Evolutionary conservation across 2,113 vertebrate genomes (phyloP).

Genomic region (Paramisgurnus dabryanus): DNA sequence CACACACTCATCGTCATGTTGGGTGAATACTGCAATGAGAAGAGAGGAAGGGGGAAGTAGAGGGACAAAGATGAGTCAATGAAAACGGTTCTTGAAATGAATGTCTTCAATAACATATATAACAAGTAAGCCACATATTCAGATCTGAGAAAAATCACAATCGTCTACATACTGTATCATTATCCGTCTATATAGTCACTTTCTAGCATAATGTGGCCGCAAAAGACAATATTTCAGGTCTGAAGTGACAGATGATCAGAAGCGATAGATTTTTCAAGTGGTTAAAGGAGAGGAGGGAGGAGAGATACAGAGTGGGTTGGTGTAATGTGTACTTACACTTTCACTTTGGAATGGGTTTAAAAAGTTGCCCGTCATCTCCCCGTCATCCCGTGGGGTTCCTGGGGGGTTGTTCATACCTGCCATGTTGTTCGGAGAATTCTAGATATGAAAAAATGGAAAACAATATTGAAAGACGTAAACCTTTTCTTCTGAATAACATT

Average conservation of each 20-base stretch:
- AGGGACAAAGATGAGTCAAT: conserved; percentile 17
- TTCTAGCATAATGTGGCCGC: too few species aligned
- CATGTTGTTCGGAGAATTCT: conserved; percentile 91
- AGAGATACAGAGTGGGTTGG: conserved; percentile 40
- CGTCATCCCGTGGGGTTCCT: conserved; percentile 86
- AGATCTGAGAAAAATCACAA: not conserved
- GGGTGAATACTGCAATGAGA: conserved; percentile 87
- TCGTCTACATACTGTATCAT: not conserved
- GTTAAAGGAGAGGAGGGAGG: conserved; percentile 49
- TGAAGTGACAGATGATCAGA: too few species aligned
- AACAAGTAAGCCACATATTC: too few species aligned
- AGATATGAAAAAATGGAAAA: not conserved
- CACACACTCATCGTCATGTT: conserved; percentile 95
- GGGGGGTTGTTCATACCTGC: conserved; percentile 88
- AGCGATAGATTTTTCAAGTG: not conserved
- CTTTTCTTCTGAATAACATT: too few species aligned
- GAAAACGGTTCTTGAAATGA: not conserved
- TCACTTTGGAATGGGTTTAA: conserved; percentile 92
- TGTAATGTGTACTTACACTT: conserved; percentile 80
- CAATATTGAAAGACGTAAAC: not conserved
- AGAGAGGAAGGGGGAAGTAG: conserved; percentile 23
- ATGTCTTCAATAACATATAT: too few species aligned
- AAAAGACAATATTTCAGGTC: not conserved
- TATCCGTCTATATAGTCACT: too few species aligned
- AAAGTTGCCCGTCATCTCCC: conserved; percentile 88